phyloP scores from a whole-genome alignment of 2,113 vertebrate species.

The Platichthys flesus region DNA sequence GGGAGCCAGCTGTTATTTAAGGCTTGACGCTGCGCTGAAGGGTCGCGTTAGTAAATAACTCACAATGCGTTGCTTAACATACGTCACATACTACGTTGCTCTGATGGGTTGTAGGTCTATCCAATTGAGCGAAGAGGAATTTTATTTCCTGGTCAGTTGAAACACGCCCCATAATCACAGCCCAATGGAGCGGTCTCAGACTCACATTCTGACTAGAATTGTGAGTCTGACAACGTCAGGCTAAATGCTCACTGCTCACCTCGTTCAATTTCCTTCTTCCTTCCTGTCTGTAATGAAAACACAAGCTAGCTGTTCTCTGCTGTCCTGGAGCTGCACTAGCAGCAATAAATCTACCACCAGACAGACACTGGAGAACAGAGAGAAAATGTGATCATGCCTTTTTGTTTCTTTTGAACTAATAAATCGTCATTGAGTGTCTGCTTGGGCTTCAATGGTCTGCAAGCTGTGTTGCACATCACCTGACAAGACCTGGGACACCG shows the following conservation, averaged over 20 bases:
- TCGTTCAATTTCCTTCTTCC: slow-evolving; percentile 75
- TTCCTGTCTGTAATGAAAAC: slow-evolving; percentile 75
- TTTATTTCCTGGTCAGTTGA: too few species aligned
- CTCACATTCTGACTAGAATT: too few species aligned
- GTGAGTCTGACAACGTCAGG: too few species aligned
- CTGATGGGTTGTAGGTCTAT: too few species aligned
- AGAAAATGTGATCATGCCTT: slow-evolving; percentile 55
- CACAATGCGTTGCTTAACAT: too few species aligned
- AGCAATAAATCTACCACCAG: slow-evolving; percentile 64
- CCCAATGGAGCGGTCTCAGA: too few species aligned
- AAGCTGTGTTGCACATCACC: slow-evolving; percentile 73
- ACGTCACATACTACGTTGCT: too few species aligned
- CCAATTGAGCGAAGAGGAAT: too few species aligned
- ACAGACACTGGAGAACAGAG: slow-evolving; percentile 41
- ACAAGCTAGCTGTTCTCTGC: slow-evolving; percentile 58
- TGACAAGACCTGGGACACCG: slow-evolving; percentile 54
- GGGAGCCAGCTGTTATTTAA: too few species aligned
- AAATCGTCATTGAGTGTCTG: slow-evolving; percentile 59
- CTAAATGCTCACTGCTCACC: slow-evolving; percentile 62
- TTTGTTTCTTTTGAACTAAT: slow-evolving; percentile 52
- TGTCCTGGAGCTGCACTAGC: slow-evolving; percentile 52
- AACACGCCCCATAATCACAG: too few species aligned
- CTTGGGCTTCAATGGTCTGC: slow-evolving; percentile 35
- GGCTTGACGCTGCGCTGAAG: too few species aligned
- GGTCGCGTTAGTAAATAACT: too few species aligned